These are phyloP conservation scores for Eilema griseolum DNA, from an alignment of 2,888 invertebrate genomes.

Conservation along the genomic window DNA sequence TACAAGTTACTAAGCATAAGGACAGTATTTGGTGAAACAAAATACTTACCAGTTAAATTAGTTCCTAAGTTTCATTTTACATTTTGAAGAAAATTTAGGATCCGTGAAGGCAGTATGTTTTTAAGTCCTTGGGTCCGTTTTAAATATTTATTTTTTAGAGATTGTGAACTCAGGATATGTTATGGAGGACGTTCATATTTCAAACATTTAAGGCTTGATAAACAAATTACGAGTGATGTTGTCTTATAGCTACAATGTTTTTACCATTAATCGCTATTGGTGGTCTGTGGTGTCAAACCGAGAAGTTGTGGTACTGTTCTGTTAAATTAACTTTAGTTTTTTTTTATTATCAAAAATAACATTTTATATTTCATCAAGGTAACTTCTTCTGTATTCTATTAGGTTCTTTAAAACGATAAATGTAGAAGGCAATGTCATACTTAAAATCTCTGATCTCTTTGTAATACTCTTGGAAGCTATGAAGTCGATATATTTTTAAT, in stretches of 20 bases:
- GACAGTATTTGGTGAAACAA: conserved; percentile 28
- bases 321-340: conserved; percentile 52
- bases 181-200: conserved; percentile 49
- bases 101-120: conserved; percentile 49
- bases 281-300: conserved; percentile 55
- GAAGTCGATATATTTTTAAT: neutral
- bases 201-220: conserved; percentile 66
- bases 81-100: conserved; percentile 28
- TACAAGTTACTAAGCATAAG: conserved; percentile 39
- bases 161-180: conserved; percentile 69
- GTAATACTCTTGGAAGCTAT: neutral
- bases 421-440: neutral
- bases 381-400: conserved; percentile 17
- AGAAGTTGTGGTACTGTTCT: conserved; percentile 73
- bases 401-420: neutral
- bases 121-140: conserved; percentile 44
- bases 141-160: conserved; percentile 53
- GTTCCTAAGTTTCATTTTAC: conserved; percentile 42
- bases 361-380: conserved; percentile 44
- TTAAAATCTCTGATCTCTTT: neutral
- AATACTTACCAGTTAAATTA: conserved; percentile 44
- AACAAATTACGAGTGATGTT: conserved; percentile 64
- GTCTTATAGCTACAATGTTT: conserved; percentile 63
- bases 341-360: conserved; percentile 39
- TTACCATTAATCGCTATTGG: conserved; percentile 64